Evolutionary conservation across 2,113 vertebrate genomes (phyloP).

Genomic region (Typhlomys cinereus): DNA sequence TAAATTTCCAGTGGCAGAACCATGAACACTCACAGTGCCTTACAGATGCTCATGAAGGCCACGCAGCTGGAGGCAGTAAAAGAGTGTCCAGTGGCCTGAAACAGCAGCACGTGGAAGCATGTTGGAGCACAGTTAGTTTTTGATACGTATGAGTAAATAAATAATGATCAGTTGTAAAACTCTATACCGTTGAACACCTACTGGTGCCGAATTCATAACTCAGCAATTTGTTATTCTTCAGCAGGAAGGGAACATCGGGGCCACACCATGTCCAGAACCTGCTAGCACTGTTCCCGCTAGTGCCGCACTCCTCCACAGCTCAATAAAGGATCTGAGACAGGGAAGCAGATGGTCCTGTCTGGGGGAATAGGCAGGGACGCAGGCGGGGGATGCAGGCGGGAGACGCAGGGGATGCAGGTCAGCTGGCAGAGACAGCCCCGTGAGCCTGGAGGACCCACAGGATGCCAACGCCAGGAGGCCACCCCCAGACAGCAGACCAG

Average conservation of each 20-base stretch:
- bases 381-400: too few relatives aligned
- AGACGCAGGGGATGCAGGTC: background rate
- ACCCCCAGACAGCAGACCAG: background rate
- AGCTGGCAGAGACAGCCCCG: background rate
- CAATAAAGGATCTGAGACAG: background rate
- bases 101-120: accelerated
- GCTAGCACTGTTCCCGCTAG: background rate
- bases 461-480: background rate
- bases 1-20: background rate
- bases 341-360: background rate
- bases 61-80: accelerated
- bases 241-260: background rate
- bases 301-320: background rate
- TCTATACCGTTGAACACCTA: background rate
- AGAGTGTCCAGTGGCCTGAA: accelerated
- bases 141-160: background rate
- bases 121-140: background rate
- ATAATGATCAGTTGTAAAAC: background rate
- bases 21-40: background rate
- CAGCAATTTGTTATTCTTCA: background rate
- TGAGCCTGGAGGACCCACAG: too few relatives aligned
- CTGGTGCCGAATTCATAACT: background rate
- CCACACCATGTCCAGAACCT: background rate
- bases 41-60: background rate
- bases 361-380: too few relatives aligned